These are phyloP conservation scores for Hippopotamus amphibius DNA, from an alignment of 2,113 vertebrate genomes.

Conservation along the genomic window DNA sequence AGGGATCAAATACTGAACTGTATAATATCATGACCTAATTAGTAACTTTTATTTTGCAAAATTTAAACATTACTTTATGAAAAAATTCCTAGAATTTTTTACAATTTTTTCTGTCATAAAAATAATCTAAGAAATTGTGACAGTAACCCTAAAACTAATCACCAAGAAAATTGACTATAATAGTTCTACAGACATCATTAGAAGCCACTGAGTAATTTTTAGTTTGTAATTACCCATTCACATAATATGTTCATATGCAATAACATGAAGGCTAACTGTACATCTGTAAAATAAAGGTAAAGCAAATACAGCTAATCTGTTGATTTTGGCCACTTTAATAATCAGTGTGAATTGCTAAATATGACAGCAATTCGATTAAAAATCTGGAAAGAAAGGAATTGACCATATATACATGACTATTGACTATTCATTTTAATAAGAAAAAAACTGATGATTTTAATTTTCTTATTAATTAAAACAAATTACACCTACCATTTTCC, in stretches of 20 bases:
- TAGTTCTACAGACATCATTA: background rate
- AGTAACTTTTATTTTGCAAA: slow-evolving; percentile 9
- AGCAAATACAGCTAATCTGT: background rate
- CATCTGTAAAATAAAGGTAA: background rate
- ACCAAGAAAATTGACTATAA: background rate
- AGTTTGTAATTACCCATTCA: background rate
- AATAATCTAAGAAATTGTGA: background rate
- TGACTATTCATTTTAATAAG: background rate
- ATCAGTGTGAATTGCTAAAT: background rate
- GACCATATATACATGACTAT: background rate
- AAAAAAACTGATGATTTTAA: background rate
- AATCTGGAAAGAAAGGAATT: slow-evolving; percentile 25
- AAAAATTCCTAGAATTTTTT: background rate
- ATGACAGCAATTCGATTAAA: background rate
- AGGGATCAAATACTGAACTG: background rate
- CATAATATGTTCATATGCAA: background rate
- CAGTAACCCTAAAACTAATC: background rate
- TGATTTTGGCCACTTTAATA: background rate
- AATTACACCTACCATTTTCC: background rate
- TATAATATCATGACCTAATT: background rate
- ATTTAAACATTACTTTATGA: background rate
- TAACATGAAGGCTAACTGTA: background rate
- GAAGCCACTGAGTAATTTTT: slow-evolving; percentile 21
- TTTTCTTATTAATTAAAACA: slow-evolving; percentile 37
- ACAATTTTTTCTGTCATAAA: background rate